Evolutionary conservation across 2,113 vertebrate species (phyloP).

Genomic region (zebrafish (Danio rerio)): GRCz12tu NC_133176.1:23810501-23811000

Average conservation of each 20-base stretch:
- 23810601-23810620: no score
- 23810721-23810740: no score
- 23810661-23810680: no score
- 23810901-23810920: neutral
- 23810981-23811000: neutral
- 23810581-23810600: no score
- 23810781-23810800: constrained; percentile 89
- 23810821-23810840: constrained; percentile 89
- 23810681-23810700: no score
- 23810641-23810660: no score
- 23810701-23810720: no score
- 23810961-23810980: neutral
- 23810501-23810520: no score
- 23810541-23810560: no score
- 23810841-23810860: constrained; percentile 89
- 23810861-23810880: constrained; percentile 93
- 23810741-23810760: neutral
- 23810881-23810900: constrained; percentile 69
- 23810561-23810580: no score
- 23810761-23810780: constrained; percentile 82
- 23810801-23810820: constrained; percentile 91
- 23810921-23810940: neutral
- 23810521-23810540: no score
- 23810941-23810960: neutral
- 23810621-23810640: no score